Evolutionary conservation across 2,113 vertebrate species (phyloP), one percentile per base, ranked within the genome.

Genomic region (Scolopax mira): DNA sequence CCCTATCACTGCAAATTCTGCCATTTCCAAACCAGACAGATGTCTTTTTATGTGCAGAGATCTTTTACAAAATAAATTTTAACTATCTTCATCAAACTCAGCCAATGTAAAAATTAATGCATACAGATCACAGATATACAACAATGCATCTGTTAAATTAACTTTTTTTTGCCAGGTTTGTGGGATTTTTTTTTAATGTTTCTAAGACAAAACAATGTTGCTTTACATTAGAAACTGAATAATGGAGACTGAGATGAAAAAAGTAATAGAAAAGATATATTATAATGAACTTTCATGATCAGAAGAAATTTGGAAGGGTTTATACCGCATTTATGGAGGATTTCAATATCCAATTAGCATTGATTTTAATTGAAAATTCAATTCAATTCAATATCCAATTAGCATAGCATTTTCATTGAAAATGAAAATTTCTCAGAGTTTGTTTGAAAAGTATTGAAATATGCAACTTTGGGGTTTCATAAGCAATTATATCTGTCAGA

Each of bases 1-100:
- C 35, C 25, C 37, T 79, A 70, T 39, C 52, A 65, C 65, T 93
- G 65, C 85, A 85, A 95, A 71, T 92, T 97, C 79, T 92, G 51
- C 83, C n/a, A 91, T 85, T 64, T 91, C 24, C 66, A 84, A 75
- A 78, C 86, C 37, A 93, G n/a, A 71, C 48, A 86, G 62, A 61
- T 41, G 33, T 85, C 51, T 83, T 69, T 91, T 87, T 91, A 33
- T 87, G 79, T 19, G 39, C 33, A 64, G 52, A 57, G 33, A 73
- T 86, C 33, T 35, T 27, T 5, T 89, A 57, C 69, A 82, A 90
- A 79, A 85, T 60, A 91, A 85, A 93, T 94, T 79, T 87, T 65
- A 77, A 65, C 39, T 61, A 44, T 54, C n/a, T 27, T 67, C 31
- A 62, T 85, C 71, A 69, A 91, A 90, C 51, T 58, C 85, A 82